Conservation (phyloP, 2,113 vertebrate genomes). For the Beaufortia kweichowensis region DNA sequence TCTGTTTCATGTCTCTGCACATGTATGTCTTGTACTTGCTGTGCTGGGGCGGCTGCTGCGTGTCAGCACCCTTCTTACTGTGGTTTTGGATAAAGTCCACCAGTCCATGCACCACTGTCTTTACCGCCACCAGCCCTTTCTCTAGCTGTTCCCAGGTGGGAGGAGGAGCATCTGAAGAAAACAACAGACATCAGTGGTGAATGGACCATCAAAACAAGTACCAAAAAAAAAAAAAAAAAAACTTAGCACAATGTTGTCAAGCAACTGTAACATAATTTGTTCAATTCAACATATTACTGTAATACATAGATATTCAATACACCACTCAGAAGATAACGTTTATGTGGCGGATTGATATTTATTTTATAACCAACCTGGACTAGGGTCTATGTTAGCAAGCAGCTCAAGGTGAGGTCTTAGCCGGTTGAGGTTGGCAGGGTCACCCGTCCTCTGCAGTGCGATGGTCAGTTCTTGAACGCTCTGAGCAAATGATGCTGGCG, state of each 20-base stretch:
- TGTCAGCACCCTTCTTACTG: slow-evolving; percentile 97
- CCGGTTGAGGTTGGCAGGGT: slow-evolving; percentile 95
- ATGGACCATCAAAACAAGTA: not conserved
- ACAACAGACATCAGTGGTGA: not conserved
- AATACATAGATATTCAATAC: not conserved
- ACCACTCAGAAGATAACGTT: not conserved
- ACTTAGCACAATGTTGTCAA: too few relatives aligned
- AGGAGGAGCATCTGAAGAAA: slow-evolving; percentile 87
- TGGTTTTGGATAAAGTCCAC: slow-evolving; percentile 99
- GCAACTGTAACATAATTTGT: too few relatives aligned
- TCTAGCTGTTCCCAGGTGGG: slow-evolving; percentile 97
- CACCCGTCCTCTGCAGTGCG: slow-evolving; percentile 95
- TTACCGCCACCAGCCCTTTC: slow-evolving; percentile 95
- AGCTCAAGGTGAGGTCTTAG: slow-evolving; percentile 94
- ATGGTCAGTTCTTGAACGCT: slow-evolving; percentile 98
- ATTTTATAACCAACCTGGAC: slow-evolving; percentile 81
- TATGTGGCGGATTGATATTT: too few relatives aligned
- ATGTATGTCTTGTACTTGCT: slow-evolving; percentile 99
- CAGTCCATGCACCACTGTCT: slow-evolving; percentile 94
- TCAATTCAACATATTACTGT: too few relatives aligned
- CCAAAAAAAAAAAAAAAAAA: not conserved
- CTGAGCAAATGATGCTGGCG: slow-evolving; percentile 97
- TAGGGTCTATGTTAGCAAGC: slow-evolving; percentile 96
- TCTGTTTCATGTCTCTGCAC: slow-evolving; percentile 98
- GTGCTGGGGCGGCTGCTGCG: slow-evolving; percentile 97